Evolutionary conservation across 53 echinoderm and acorn worm genomes (phyloP), one percentile per base, ranked within the genome.

Genomic region (Astropecten irregularis): DNA sequence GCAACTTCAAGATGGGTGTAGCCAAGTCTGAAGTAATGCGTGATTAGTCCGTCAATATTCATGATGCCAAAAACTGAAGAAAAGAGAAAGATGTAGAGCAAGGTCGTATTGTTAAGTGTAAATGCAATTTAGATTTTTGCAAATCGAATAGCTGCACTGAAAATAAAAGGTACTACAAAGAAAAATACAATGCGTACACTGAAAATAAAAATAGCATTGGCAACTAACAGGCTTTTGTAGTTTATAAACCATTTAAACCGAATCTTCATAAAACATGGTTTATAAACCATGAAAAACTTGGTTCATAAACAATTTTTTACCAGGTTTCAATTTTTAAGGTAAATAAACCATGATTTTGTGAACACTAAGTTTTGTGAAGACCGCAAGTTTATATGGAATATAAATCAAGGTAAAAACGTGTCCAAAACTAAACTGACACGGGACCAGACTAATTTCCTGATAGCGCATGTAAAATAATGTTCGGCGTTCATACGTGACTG

Each of bases 1-100:
- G 71, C 71, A 70, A 70, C 25, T 70, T 70, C 71, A 42, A 70
- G 27, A 70, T 70, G 71, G 28, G 71, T 70, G 47, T 70, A 47
- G 29, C 71, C 71, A 11, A 50, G 50, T 30, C 21, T 73, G 32
- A 73, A 73, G 31, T 73, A 73, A 33, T 33, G 18, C 20, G 7
- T 73, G 53, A 73, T 73, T 31, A 73, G 73, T 2, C 31, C 73
- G 53, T 52, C 73, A 30, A 30, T 73, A 11, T 50, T 32, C 50
- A 50, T 50, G 50, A 50, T 50, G 50, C 50, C 50, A 18, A 50
- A 50, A 50, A 7, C 50, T 50, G 50, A 15, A 50, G 19, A 50
- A 50, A 18, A 50, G 15, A 50, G 6, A 44, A 9, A 44, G 44
- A 44, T 50, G 5, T 50, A 18, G 15, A 50, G 15, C 2, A 7